phyloP scores from a whole-genome alignment of 35 echinoderm and acorn worm species.

The Acanthaster planci region DNA sequence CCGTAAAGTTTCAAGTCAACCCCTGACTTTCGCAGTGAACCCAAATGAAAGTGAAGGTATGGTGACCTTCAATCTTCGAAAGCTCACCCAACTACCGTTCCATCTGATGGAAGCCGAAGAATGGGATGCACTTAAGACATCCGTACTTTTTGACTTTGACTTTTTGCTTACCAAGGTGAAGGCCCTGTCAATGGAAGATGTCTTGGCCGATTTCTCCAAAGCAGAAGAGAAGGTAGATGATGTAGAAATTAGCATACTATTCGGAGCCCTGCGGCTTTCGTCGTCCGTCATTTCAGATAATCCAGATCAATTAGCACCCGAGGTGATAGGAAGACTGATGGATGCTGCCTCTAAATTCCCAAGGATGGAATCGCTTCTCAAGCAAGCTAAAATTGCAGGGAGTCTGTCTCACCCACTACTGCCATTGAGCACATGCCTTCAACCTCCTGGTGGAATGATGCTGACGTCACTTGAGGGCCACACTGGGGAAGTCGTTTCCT shows the following conservation, averaged over 20 bases:
- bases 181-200: constrained; percentile 63
- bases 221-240: constrained; percentile 38
- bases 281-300: constrained; percentile 60
- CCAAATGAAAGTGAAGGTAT: not conserved
- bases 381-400: constrained; percentile 23
- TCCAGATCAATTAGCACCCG: constrained; percentile 62
- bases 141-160: constrained; percentile 70
- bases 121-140: constrained; percentile 27
- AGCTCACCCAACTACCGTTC: constrained; percentile 75
- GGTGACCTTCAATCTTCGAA: constrained; percentile 63
- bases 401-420: not conserved
- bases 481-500: constrained; percentile 22
- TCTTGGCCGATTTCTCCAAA: constrained; percentile 56
- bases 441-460: constrained; percentile 51
- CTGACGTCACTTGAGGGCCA: constrained; percentile 39
- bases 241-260: constrained; percentile 40
- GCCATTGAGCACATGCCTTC: constrained; percentile 30
- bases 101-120: constrained; percentile 41
- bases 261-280: constrained; percentile 59
- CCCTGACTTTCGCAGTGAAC: constrained; percentile 47
- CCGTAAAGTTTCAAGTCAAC: constrained; percentile 71
- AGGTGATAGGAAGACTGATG: constrained; percentile 66
- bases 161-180: constrained; percentile 73
- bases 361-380: constrained; percentile 37
- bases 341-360: constrained; percentile 32